phyloP scores from a whole-genome alignment of 2,797 vertebrate species.

The Pelochelys cantorii region DNA sequence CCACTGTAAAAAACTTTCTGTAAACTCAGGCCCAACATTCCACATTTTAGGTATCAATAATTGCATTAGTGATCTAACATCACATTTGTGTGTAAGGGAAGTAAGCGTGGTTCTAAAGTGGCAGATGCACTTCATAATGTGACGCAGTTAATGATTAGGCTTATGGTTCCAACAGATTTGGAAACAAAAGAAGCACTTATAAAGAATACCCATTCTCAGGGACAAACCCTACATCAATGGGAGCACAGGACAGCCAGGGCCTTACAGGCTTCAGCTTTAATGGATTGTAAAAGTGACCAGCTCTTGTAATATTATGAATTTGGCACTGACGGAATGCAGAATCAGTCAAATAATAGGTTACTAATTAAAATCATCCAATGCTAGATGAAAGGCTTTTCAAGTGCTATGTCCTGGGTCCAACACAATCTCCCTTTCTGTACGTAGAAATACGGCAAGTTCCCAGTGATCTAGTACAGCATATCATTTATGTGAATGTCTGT shows the following conservation, averaged over 20 bases:
- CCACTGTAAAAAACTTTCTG: neutral
- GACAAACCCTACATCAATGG: neutral
- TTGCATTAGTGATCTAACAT: neutral
- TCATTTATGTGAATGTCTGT: neutral
- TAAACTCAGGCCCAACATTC: neutral
- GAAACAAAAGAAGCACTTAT: neutral
- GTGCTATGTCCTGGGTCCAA: neutral
- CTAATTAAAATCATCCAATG: neutral
- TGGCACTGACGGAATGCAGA: neutral
- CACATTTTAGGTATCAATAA: neutral
- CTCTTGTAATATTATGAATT: neutral
- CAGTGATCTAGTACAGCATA: neutral
- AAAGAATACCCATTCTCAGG: neutral
- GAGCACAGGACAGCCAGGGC: neutral
- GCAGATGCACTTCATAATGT: neutral
- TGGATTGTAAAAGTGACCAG: neutral
- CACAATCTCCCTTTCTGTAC: neutral
- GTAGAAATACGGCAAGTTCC: neutral
- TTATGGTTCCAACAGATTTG: neutral
- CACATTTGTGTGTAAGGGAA: neutral
- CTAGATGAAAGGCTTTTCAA: neutral
- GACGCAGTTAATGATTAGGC: neutral
- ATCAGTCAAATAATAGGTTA: neutral
- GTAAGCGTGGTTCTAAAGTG: neutral
- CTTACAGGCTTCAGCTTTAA: neutral